Evolutionary conservation across 2,113 vertebrate species (phyloP).

Genomic region (Eubucco bourcierii): DNA sequence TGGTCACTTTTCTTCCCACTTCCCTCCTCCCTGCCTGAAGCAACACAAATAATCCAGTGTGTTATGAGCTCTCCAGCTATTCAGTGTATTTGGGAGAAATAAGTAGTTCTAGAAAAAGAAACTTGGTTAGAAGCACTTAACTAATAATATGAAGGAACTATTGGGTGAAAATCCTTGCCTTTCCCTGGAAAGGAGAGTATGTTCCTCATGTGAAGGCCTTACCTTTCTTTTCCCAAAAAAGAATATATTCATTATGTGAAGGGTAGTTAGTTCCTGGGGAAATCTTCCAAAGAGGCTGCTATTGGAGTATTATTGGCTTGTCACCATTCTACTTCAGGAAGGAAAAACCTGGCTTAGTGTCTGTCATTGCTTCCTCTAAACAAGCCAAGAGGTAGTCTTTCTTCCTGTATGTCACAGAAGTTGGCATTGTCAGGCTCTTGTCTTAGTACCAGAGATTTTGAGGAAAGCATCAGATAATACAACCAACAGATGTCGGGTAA

Average conservation of each 20-base stretch:
- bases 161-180: too few species aligned
- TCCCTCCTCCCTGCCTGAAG: not conserved
- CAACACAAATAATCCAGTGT: not conserved
- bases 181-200: too few species aligned
- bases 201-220: not conserved
- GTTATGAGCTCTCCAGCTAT: not conserved
- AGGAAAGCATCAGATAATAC: not conserved
- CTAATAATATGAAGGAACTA: not conserved
- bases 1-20: not conserved
- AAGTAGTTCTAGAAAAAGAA: not conserved
- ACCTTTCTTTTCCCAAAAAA: not conserved
- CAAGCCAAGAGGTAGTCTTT: not conserved
- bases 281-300: not conserved
- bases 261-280: not conserved
- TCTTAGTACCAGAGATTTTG: not conserved
- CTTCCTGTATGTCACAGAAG: not conserved
- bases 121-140: not conserved
- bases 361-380: not conserved
- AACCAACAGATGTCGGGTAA: not conserved
- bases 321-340: not conserved
- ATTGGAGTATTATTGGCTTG: not conserved
- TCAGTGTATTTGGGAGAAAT: not conserved
- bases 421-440: not conserved
- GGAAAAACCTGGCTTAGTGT: not conserved
- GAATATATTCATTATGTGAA: not conserved